Evolutionary conservation across 2,113 vertebrate genomes (phyloP), one percentile per base, ranked within the genome.

Genomic region (Apteryx mantelli): DNA sequence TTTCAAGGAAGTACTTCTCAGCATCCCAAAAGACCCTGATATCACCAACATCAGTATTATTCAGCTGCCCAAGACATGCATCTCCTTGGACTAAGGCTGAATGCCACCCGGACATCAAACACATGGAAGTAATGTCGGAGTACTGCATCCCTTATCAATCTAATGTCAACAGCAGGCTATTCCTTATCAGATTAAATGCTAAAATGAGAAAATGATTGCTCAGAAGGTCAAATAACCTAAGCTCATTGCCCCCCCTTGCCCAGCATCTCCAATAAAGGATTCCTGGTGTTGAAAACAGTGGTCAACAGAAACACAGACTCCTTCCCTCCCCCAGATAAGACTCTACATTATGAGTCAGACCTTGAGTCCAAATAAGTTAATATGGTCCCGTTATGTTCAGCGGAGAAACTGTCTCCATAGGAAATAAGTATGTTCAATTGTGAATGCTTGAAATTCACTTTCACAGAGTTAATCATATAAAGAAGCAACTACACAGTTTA

Each of bases 231-330:
- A 25, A 91, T 22, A 91, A 44, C 21, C 55, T 13, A 36, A 58
- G 46, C 7, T 61, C 66, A 78, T 26, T 89, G 53, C 40, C 40
- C 55, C 36, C 85, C 83, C 34, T 69, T 70, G 25, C 44, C 69
- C 42, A 46, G 55, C 75, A 70, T 46, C 48, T 80, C 78, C 28
- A 63, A 85, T 38, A 30, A 79, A 58, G 66, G 63, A 69, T 69
- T 82, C 38, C 56, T 68, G 24, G 52, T 73, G 74, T 61, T 96
- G 96, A 94, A 93, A 92, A 76, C 65, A 76, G 30, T 7, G 15
- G 42, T 89, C 65, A 70, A 9, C 36, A 93, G 91, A 46, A 78
- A 3, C 56, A 73, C 12, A 79, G 64, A 94, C 85, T 52, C 77
- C 66, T 82, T 63, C 50, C 42, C 46, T 84, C 9, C 19, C 19